Evolutionary conservation across 1,140 invertebrate species (phyloP).

Genomic region (Trialeurodes vaporariorum): DNA sequence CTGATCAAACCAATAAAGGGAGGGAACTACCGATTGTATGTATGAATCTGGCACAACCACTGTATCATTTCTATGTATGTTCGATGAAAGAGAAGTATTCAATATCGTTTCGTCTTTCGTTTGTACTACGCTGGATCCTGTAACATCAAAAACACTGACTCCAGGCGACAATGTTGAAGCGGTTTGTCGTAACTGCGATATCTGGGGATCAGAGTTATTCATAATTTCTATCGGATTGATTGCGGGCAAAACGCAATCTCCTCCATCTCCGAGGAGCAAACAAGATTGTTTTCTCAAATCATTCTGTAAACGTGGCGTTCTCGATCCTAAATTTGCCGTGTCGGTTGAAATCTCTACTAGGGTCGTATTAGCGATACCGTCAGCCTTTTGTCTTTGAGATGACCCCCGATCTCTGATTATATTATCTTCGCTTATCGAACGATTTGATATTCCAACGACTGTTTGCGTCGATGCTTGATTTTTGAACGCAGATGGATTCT

Average conservation of each 20-base stretch:
- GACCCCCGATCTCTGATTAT: neutral
- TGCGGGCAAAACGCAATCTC: neutral
- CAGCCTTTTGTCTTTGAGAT: neutral
- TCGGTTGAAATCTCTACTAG: neutral
- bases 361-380: neutral
- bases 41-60: neutral
- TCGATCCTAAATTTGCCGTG: neutral
- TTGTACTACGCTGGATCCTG: neutral
- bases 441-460: neutral
- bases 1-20: neutral
- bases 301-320: neutral
- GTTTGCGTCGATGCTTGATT: neutral
- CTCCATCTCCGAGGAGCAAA: neutral
- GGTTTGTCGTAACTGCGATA: neutral
- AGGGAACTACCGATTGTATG: neutral
- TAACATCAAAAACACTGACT: neutral
- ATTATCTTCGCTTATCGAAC: neutral
- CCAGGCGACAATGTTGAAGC: neutral
- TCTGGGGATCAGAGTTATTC: neutral
- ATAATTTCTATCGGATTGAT: neutral
- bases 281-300: neutral
- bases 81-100: neutral
- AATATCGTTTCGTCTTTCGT: neutral
- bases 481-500: neutral
- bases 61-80: neutral